Percentiles rank a stretch among this genome's conserved stretches.
Conservation (phyloP, 2,113 vertebrate species). For the Sylvilagus bachmani region DNA sequence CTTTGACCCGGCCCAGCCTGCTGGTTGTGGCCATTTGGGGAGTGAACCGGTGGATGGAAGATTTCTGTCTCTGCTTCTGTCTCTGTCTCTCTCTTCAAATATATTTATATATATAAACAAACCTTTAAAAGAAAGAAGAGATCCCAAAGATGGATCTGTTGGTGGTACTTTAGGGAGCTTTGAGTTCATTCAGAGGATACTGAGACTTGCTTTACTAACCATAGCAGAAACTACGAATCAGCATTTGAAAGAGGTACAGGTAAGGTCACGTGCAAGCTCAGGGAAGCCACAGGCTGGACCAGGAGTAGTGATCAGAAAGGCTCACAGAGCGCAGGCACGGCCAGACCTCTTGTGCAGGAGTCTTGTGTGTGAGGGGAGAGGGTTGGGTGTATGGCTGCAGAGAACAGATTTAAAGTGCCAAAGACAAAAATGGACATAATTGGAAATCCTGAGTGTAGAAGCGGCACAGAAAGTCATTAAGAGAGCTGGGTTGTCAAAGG, state of each 20-base stretch:
- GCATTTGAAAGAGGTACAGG: background rate
- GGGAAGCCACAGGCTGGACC: background rate
- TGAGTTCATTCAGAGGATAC: background rate
- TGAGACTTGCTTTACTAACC: background rate
- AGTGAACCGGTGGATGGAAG: too few relatives aligned
- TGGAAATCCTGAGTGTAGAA: background rate
- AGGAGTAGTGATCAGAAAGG: background rate
- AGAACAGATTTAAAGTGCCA: background rate
- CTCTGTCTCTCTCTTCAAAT: too few relatives aligned
- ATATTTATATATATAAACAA: too few relatives aligned
- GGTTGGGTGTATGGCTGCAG: background rate
- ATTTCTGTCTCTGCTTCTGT: too few relatives aligned
- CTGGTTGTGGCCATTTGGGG: too few relatives aligned
- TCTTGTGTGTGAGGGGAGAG: background rate
- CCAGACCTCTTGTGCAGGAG: background rate
- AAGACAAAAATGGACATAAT: background rate
- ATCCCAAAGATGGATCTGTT: background rate
- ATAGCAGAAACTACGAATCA: background rate
- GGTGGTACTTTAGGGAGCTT: background rate
- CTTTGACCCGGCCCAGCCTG: too few relatives aligned
- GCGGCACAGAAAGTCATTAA: background rate
- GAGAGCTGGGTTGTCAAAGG: background rate
- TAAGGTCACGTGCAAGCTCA: background rate
- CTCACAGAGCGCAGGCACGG: background rate
- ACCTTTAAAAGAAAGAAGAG: too few relatives aligned